Conservation (phyloP, 2,113 vertebrate species). For the Erythrocebus patas region DNA sequence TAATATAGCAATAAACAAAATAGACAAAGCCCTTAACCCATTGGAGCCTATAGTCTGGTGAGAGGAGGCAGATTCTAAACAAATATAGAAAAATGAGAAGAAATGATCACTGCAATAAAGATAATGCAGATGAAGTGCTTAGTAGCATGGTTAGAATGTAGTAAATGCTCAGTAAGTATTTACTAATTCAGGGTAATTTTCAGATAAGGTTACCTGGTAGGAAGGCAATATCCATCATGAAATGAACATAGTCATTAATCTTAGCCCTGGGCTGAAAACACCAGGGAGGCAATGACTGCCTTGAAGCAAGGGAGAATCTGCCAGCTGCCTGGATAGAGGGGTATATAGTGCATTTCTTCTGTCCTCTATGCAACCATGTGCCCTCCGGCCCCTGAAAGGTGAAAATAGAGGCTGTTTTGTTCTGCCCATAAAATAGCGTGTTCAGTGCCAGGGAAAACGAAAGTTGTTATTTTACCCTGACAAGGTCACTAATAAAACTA, state of each 20-base stretch:
- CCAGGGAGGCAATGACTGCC: background rate
- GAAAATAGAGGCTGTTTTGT: slow-evolving; percentile 51
- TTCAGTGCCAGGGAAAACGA: slow-evolving; percentile 32
- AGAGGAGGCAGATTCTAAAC: background rate
- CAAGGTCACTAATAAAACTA: slow-evolving; percentile 70
- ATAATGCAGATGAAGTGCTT: background rate
- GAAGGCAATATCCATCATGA: background rate
- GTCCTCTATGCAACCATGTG: background rate
- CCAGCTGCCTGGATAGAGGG: background rate
- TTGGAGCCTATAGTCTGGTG: background rate
- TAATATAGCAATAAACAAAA: background rate
- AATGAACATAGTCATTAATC: background rate
- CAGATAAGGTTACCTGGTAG: background rate
- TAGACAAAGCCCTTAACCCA: background rate
- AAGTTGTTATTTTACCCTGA: slow-evolving; percentile 64
- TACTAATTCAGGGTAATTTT: background rate
- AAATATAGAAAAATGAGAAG: background rate
- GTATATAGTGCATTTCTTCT: background rate
- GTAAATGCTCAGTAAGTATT: background rate
- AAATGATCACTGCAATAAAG: background rate
- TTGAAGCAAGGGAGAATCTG: background rate
- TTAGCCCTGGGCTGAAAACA: background rate
- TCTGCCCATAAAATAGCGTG: slow-evolving; percentile 52
- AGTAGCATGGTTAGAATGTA: background rate
- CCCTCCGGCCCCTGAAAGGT: background rate